A percentile compares a stretch with the other conserved stretches of the same genome.
Evolutionary conservation across 1,140 invertebrate genomes (phyloP).

Genomic region (Hypsibius dujardini): DNA sequence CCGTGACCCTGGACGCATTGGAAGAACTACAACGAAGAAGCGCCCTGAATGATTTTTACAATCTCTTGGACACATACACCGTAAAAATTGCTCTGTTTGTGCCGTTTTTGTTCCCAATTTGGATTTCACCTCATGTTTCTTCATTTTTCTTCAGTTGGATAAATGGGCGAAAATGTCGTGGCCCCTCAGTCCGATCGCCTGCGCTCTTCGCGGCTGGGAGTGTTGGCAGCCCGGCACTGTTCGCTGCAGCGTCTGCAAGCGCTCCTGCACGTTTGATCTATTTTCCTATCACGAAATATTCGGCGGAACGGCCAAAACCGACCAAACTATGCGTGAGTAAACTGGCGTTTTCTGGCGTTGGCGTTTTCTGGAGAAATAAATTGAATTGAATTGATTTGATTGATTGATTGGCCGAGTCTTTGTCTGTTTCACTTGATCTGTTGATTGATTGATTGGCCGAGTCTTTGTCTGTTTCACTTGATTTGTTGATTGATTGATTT

Average conservation of each 20-base stretch:
- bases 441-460: not conserved
- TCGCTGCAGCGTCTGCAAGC: not conserved
- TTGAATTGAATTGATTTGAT: not conserved
- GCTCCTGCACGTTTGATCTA: not conserved
- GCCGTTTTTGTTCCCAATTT: too few species aligned
- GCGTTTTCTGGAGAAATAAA: not conserved
- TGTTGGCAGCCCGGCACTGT: not conserved
- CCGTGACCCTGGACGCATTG: too few species aligned
- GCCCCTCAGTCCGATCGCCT: not conserved
- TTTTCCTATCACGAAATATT: constrained; percentile 2
- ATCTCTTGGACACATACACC: too few species aligned
- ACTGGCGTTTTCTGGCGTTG: not conserved
- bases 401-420: too few species aligned
- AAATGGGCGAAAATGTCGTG: constrained; percentile 10
- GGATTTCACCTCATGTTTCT: too few species aligned
- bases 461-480: not conserved
- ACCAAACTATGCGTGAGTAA: constrained; percentile 12
- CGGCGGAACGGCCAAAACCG: not conserved
- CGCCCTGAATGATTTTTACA: too few species aligned
- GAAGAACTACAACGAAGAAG: too few species aligned
- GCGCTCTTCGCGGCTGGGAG: not conserved
- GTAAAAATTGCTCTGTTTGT: too few species aligned
- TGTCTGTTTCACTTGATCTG: too few species aligned
- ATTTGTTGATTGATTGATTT: not conserved
- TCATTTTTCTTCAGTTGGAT: too few species aligned